Conservation (phyloP, 2,113 vertebrate genomes). For the Cardinalis cardinalis region DNA sequence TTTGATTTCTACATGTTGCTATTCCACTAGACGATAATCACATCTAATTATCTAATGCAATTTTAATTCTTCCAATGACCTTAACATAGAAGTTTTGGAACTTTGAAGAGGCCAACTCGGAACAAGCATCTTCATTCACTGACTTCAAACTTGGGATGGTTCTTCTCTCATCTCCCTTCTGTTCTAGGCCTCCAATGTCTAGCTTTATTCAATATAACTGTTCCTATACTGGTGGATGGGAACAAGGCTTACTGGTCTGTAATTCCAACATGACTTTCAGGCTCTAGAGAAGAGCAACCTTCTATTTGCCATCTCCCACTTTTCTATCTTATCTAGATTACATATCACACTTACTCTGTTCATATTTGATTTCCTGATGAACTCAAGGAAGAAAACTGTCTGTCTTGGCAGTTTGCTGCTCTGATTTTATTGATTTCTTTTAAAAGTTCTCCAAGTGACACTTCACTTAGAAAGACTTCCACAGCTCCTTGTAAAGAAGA, state of each 20-base stretch:
- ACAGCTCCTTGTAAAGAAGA: neutral
- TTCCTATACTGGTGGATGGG: neutral
- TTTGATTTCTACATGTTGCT: neutral
- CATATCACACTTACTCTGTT: neutral
- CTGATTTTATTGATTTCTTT: neutral
- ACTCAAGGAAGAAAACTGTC: neutral
- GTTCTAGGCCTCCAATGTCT: neutral
- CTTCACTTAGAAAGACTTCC: neutral
- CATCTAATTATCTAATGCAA: neutral
- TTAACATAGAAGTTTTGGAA: neutral
- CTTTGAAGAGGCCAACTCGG: neutral
- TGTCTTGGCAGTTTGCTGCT: neutral
- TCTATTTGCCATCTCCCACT: neutral
- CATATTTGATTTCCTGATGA: neutral
- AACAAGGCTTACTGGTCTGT: neutral
- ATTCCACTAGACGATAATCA: neutral
- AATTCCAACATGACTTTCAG: neutral
- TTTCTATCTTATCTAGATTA: neutral
- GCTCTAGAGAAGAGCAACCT: neutral
- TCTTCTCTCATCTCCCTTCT: neutral
- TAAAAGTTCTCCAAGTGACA: neutral
- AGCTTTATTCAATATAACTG: neutral
- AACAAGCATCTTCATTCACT: neutral
- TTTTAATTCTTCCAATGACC: neutral
- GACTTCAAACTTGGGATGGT: neutral